phyloP scores from a whole-genome alignment of 2,797 vertebrate genomes.

The Phoebastria nigripes region DNA sequence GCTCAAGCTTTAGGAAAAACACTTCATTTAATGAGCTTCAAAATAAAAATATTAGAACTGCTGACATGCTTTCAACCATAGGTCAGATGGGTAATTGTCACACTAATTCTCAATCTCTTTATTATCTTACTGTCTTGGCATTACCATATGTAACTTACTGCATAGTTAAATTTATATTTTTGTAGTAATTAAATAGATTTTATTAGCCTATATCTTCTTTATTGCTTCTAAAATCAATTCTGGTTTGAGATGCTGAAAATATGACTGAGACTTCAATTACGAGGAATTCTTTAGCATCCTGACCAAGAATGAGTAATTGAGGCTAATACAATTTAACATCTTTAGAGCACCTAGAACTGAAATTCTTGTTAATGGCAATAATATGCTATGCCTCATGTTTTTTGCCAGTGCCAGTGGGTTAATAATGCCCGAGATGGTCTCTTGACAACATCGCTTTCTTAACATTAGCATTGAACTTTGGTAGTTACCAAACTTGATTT shows the following conservation, averaged over 20 bases:
- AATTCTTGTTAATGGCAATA: conserved; percentile 46
- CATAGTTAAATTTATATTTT: conserved; percentile 8
- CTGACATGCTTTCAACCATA: not conserved
- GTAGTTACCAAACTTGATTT: conserved; percentile 43
- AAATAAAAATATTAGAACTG: not conserved
- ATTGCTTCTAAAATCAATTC: not conserved
- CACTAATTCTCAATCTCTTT: not conserved
- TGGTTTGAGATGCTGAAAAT: conserved; percentile 10
- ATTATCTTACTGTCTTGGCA: not conserved
- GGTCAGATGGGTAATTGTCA: not conserved
- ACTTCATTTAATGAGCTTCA: conserved; percentile 31
- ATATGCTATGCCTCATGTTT: conserved; percentile 28
- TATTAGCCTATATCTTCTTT: conserved; percentile 33
- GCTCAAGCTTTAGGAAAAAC: not conserved
- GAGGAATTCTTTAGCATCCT: not conserved
- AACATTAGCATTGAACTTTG: conserved; percentile 6
- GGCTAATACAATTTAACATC: conserved; percentile 22
- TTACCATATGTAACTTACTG: not conserved
- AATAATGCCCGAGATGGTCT: conserved; percentile 11
- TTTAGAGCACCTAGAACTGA: conserved; percentile 27
- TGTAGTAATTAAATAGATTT: conserved; percentile 10
- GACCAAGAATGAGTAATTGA: conserved; percentile 3
- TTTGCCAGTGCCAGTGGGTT: not conserved
- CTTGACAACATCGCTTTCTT: not conserved
- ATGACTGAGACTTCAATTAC: not conserved